These are phyloP conservation scores for Caenorhabditis doughertyi DNA, from an alignment of 2,888 invertebrate species.

Conservation along the genomic window DNA sequence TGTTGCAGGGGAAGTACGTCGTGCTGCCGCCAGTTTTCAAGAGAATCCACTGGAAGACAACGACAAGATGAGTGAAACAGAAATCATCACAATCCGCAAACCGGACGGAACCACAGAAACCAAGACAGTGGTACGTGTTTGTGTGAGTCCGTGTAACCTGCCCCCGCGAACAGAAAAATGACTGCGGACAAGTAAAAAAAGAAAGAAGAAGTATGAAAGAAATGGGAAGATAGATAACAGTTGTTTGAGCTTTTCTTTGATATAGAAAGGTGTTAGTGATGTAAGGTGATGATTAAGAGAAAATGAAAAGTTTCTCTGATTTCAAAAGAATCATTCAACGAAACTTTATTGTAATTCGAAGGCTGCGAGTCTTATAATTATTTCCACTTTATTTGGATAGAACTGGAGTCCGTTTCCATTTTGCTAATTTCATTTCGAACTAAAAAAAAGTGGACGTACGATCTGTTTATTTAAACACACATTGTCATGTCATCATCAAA, in stretches of 20 bases:
- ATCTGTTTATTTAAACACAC: slow-evolving; percentile 9
- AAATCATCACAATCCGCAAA: slow-evolving; percentile 69
- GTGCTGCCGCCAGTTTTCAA: slow-evolving; percentile 60
- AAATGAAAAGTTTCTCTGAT: background rate
- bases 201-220: background rate
- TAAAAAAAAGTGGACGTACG: slow-evolving; percentile 3
- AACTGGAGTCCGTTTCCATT: too few species aligned
- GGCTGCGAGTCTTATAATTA: too few species aligned
- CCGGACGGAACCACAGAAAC: slow-evolving; percentile 72
- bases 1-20: slow-evolving; percentile 64
- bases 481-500: slow-evolving; percentile 16
- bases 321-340: too few species aligned
- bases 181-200: slow-evolving; percentile 7
- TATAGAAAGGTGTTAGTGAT: slow-evolving; percentile 24
- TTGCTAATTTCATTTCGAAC: too few species aligned
- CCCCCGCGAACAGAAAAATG: slow-evolving; percentile 42
- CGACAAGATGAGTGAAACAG: slow-evolving; percentile 58
- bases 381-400: too few species aligned
- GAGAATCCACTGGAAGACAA: slow-evolving; percentile 39
- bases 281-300: background rate
- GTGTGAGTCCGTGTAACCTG: slow-evolving; percentile 28
- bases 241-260: slow-evolving; percentile 21
- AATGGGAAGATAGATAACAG: slow-evolving; percentile 19
- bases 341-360: too few species aligned
- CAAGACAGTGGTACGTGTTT: slow-evolving; percentile 67